These are phyloP conservation scores for Parnassius apollo DNA, from an alignment of 2,888 invertebrate species.

Conservation along the genomic window DNA sequence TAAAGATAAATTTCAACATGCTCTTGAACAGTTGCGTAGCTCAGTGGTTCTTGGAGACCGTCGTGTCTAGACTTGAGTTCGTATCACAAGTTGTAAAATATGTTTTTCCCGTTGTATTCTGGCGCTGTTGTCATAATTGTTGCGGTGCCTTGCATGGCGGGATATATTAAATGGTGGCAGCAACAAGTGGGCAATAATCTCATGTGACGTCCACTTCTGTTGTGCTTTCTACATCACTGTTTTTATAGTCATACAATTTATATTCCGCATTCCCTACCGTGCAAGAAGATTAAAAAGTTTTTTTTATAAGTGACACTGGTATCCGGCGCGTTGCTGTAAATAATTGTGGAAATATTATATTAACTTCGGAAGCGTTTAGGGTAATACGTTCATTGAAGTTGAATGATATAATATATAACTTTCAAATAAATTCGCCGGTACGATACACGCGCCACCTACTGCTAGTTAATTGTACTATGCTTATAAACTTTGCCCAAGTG, in stretches of 20 bases:
- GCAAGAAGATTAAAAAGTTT: too few relatives aligned
- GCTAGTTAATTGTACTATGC: too few relatives aligned
- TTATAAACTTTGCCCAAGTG: too few relatives aligned
- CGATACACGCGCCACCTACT: too few relatives aligned
- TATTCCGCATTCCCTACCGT: too few relatives aligned
- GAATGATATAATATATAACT: too few relatives aligned
- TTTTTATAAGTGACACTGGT: too few relatives aligned
- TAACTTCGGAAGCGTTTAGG: too few relatives aligned
- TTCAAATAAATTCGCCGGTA: too few relatives aligned
- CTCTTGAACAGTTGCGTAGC: background rate
- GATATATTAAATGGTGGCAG: constrained; percentile 69
- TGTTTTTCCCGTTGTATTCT: constrained; percentile 48
- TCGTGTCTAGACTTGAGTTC: constrained; percentile 26
- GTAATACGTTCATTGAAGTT: too few relatives aligned
- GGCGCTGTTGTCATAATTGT: constrained; percentile 46
- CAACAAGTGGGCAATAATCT: constrained; percentile 74
- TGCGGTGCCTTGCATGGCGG: constrained; percentile 51
- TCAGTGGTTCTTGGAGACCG: background rate
- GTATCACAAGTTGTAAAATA: constrained; percentile 11
- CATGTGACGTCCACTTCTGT: constrained; percentile 71
- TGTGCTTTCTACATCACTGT: constrained; percentile 62
- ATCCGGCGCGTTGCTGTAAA: too few relatives aligned
- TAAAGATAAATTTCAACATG: background rate
- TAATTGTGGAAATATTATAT: too few relatives aligned
- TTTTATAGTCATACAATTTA: background rate